Base-by-base conservation (phyloP, 2,113 vertebrate species). In the Sinocyclocheilus anshuiensis region DNA sequence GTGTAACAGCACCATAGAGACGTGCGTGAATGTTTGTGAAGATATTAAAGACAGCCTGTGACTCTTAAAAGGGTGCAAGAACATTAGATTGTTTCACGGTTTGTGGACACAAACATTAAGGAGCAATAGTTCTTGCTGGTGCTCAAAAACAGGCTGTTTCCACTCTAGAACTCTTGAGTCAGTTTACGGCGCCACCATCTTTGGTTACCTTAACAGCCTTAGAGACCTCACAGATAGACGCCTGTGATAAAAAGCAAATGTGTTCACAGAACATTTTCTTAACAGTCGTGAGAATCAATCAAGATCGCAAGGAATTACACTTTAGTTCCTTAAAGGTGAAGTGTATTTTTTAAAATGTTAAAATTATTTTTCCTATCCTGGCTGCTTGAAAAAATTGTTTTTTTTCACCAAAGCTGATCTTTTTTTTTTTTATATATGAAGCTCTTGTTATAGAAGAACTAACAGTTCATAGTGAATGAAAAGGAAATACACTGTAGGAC, bases 11-110 rank as follows among this genome's bases (percentile, higher is more conserved):
- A 77, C 39, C 42, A 33, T 77, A 63, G 55, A 81, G 86, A 82
- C 63, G 72, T 24, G 83, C 39, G 53, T 76, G 45, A 85, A 81
- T 87, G 88, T 89, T 89, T 89, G 86, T 75, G 18, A 24, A 83
- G 11, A 81, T 86, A 87, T 79, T 87, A 85, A 83, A 74, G 74
- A 71, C 55, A 20, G 48, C 67, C 65, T 78, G n/a, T 45, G 80
- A 84, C 39, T 55, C 74, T 29, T 69, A 84, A 83, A 79, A 48
- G 79, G 63, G 42, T 79, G 72, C 15, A 55, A 33, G 59, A 39
- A 48, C 82, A 77, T 86, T 53, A 72, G 82, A 63, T 77, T 59
- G 39, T 55, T 81, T 72, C 77, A 84, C 33, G 4, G 69, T 42
- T 36, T 75, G 79, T 87, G 55, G 84, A 83, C 67, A 79, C 86